Conservation (phyloP, 2,113 vertebrate genomes). For the Acrocephalus arundinaceus region DNA sequence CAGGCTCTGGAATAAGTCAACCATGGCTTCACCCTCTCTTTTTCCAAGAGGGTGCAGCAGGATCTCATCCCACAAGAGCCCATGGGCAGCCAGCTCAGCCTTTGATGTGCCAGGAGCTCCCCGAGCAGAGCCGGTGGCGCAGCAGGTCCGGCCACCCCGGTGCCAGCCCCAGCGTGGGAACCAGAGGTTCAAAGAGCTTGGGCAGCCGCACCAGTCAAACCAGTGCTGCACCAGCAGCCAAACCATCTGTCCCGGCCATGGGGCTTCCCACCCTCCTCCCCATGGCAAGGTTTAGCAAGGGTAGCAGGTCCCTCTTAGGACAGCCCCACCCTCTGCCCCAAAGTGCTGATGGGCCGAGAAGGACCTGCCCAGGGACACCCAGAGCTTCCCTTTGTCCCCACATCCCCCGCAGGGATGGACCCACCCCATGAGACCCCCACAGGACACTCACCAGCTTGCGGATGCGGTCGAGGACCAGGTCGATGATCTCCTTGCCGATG, state of each 20-base stretch:
- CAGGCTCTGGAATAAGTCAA: background rate
- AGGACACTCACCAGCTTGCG: background rate
- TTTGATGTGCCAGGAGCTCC: slow-evolving; percentile 6
- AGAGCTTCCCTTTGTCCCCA: background rate
- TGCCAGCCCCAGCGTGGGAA: background rate
- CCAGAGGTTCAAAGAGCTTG: background rate
- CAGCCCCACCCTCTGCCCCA: background rate
- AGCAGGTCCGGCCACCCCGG: background rate
- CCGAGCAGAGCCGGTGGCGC: accelerated
- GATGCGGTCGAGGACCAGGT: slow-evolving; percentile 50
- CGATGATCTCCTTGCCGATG: slow-evolving; percentile 74
- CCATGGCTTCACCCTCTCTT: background rate
- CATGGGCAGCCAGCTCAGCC: background rate
- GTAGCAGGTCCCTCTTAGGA: background rate
- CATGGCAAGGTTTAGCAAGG: too few relatives aligned
- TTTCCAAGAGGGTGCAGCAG: background rate
- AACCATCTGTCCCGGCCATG: background rate
- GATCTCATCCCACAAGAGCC: background rate
- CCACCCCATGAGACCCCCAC: background rate
- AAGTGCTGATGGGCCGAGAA: background rate
- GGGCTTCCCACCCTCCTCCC: background rate
- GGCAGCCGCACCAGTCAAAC: background rate
- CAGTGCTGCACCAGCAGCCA: background rate
- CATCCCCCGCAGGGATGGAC: background rate
- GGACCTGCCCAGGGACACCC: too few relatives aligned